Conservation (phyloP, 2,113 vertebrate genomes). For the Crocuta crocuta region DNA sequence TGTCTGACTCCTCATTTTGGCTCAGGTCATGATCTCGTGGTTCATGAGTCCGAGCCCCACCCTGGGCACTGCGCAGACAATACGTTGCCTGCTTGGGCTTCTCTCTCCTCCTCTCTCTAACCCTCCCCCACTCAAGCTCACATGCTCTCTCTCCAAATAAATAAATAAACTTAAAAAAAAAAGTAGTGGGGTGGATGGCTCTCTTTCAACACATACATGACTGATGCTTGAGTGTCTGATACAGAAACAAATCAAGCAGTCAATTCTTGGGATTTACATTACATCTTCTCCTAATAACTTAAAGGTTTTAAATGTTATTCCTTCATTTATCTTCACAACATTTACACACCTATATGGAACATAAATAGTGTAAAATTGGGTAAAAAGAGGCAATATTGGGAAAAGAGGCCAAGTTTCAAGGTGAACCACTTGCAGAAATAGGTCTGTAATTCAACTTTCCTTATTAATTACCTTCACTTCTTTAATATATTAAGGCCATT, state of each 20-base stretch:
- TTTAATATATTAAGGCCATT: background rate
- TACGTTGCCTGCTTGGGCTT: no score
- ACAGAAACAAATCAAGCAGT: background rate
- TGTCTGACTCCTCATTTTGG: no score
- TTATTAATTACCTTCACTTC: background rate
- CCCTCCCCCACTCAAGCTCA: no score
- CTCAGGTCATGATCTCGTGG: no score
- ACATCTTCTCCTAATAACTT: background rate
- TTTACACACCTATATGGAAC: background rate
- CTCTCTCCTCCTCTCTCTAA: no score
- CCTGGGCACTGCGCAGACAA: no score
- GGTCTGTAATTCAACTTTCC: background rate
- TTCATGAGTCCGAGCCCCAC: no score
- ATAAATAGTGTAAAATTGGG: conserved; percentile 8
- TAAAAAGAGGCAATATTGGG: background rate
- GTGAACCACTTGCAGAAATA: background rate
- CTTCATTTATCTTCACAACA: background rate
- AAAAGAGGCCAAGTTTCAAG: conserved; percentile 39
- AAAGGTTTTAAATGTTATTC: background rate
- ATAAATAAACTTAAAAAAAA: no score
- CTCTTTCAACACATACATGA: background rate
- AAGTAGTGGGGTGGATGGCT: background rate
- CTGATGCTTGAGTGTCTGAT: background rate
- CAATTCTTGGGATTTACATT: background rate
- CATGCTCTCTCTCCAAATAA: no score